A percentile compares a stretch with the other conserved stretches of the same genome.
Evolutionary conservation across 92 coral and sea anemone species (phyloP).

Genomic region (Meandrina meandrites): DNA sequence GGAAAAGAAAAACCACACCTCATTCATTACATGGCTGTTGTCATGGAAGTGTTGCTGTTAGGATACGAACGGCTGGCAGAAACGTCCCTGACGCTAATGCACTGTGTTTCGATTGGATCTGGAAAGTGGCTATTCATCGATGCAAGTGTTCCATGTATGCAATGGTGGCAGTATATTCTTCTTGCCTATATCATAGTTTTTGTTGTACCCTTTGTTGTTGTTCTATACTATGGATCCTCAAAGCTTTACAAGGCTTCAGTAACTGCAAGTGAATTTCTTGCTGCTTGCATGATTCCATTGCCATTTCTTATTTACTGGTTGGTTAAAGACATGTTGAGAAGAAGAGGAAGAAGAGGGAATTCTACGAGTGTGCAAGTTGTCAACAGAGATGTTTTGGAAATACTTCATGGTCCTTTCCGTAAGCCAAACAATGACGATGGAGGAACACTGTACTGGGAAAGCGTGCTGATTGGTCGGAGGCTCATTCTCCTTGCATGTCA

Average conservation of each 20-base stretch:
- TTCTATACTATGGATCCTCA: conserved; percentile 59
- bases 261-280: conserved; percentile 41
- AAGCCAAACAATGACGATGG: conserved; percentile 29
- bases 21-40: conserved; percentile 49
- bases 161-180: conserved; percentile 66
- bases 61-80: conserved; percentile 66
- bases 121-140: conserved; percentile 48
- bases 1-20: conserved; percentile 32
- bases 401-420: conserved; percentile 67
- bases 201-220: conserved; percentile 49
- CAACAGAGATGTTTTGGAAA: conserved; percentile 48
- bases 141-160: conserved; percentile 58
- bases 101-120: conserved; percentile 40
- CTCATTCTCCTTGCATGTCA: conserved; percentile 43
- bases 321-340: neutral
- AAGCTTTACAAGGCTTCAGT: conserved; percentile 44
- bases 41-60: conserved; percentile 52
- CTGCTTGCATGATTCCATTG: conserved; percentile 59
- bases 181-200: conserved; percentile 46
- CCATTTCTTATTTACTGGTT: conserved; percentile 62
- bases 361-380: neutral
- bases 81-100: conserved; percentile 45
- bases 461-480: conserved; percentile 65
- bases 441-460: conserved; percentile 74
- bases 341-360: neutral